phyloP scores from a whole-genome alignment of 2,888 invertebrate species.

The Lasioglossum pauxillum region DNA sequence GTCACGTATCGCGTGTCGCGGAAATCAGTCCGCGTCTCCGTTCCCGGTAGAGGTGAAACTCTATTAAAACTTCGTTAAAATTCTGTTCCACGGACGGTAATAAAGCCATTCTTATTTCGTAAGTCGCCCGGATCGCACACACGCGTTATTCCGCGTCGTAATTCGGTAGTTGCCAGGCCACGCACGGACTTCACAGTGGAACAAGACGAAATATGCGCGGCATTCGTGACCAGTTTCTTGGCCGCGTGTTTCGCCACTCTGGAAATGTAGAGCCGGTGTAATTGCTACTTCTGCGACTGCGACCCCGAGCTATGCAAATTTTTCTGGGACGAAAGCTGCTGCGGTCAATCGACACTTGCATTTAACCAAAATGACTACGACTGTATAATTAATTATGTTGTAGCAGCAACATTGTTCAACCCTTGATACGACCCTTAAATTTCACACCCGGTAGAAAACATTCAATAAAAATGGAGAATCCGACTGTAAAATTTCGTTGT shows the following conservation, averaged over 20 bases:
- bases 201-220: slow-evolving; percentile 17
- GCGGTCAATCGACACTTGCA: not conserved
- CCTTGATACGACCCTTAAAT: too few relatives aligned
- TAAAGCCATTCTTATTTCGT: slow-evolving; percentile 21
- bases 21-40: not conserved
- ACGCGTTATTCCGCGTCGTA: slow-evolving; percentile 15
- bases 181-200: slow-evolving; percentile 20
- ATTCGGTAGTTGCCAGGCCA: slow-evolving; percentile 5
- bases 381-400: too few relatives aligned
- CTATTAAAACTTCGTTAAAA: slow-evolving; percentile 50
- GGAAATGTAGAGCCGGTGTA: not conserved
- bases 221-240: slow-evolving; percentile 4
- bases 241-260: not conserved
- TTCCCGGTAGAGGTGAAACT: not conserved
- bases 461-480: too few relatives aligned
- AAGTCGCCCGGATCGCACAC: not conserved
- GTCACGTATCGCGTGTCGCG: not conserved
- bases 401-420: too few relatives aligned
- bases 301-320: not conserved
- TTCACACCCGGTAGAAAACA: too few relatives aligned
- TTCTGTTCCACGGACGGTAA: slow-evolving; percentile 15
- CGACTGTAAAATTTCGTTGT: too few relatives aligned
- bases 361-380: too few relatives aligned
- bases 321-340: not conserved
- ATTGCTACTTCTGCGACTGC: not conserved